These are phyloP conservation scores for Ormyrus labotus DNA, from an alignment of 2,888 invertebrate genomes.

Conservation along the genomic window DNA sequence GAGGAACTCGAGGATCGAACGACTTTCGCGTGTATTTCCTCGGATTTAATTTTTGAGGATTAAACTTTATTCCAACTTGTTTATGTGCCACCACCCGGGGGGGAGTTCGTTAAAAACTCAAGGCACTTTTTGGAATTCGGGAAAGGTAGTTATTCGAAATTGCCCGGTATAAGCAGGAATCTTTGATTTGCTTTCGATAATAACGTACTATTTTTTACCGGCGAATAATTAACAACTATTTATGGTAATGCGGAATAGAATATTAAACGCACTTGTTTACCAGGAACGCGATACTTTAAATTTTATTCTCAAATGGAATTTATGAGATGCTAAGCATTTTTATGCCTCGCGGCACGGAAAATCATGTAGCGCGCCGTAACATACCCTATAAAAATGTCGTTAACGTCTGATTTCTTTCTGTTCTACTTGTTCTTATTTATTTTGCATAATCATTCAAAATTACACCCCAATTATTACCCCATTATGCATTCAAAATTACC, in stretches of 20 bases:
- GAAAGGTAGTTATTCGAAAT: too few species aligned
- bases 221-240: too few species aligned
- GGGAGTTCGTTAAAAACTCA: too few species aligned
- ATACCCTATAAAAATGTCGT: conserved; percentile 28
- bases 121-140: too few species aligned
- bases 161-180: too few species aligned
- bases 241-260: too few species aligned
- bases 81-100: too few species aligned
- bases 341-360: conserved; percentile 29
- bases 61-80: background rate
- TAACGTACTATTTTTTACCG: too few species aligned
- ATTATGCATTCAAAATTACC: background rate
- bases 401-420: conserved; percentile 26
- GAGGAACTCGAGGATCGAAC: background rate
- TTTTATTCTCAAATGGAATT: conserved; percentile 30
- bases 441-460: background rate
- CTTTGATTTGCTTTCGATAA: too few species aligned
- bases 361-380: conserved; percentile 26
- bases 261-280: too few species aligned
- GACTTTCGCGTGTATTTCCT: background rate
- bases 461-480: background rate
- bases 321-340: conserved; percentile 43
- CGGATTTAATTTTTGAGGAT: background rate
- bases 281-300: too few species aligned
- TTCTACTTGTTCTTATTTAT: background rate